Evolutionary conservation across 2,113 vertebrate species (phyloP), one percentile per base, ranked within the genome.

Genomic region (Camelus bactrianus): DNA sequence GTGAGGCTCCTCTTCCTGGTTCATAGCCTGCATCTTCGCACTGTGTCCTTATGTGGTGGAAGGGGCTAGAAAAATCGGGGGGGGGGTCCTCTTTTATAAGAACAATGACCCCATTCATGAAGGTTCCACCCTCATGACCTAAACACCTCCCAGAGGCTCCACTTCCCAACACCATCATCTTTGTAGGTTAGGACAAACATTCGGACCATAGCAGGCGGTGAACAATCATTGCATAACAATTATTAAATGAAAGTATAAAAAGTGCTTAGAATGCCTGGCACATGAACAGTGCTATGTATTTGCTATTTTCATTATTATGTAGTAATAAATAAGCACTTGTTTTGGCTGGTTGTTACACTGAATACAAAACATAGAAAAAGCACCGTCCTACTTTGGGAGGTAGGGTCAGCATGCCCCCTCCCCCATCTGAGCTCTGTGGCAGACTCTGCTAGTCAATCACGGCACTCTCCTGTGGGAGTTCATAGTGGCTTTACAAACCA

Each of bases 211-310:
- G 89, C 3, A 72, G 10, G 8, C 79, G 38, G 73, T 42, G 48
- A 80, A 80, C 15, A 70, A 8, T 69, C 46, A 92, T 77, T n/a
- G 30, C 30, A 80, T 70, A 91, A 38, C 20, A 92, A 72, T 75
- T 77, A 46, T 76, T 91, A 90, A 92, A 92, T 75, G n/a, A 79
- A 90, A 52, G 5, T 42, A 54, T 24, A 14, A 89, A 62, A 89
- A 91, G 20, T 69, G 58, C 12, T 80, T 79, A 97, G 70, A 85
- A 70, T 84, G 28, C 15, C 17, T 30, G 16, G 24, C 10, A 58
- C 65, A 70, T n/a, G 15, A 20, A 60, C 73, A 93, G 42, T 30
- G 58, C 12, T 72, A 28, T 67, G 2, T 82, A 16, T 80, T 92
- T 92, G 5, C 48, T 90, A 9, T 86, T 67, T 81, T 79, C 46